Percentiles rank a stretch among this genome's conserved stretches.
phyloP scores from a whole-genome alignment of 2,113 vertebrate species.

The Brachypteracias leptosomus region DNA sequence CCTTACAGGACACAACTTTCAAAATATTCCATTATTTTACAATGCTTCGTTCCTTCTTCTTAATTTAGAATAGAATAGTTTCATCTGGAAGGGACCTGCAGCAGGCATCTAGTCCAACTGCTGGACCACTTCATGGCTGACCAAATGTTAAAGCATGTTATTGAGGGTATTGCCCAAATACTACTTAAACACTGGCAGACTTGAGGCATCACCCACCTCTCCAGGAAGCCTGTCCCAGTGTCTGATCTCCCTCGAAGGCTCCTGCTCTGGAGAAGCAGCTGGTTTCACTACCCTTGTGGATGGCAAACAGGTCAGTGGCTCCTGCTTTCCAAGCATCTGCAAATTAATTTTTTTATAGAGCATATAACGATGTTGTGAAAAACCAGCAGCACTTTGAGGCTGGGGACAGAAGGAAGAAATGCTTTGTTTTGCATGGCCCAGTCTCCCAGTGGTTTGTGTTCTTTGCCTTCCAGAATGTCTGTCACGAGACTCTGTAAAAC shows the following conservation, averaged over 20 bases:
- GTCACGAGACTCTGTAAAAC: neutral
- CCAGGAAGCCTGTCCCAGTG: neutral
- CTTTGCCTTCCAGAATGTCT: neutral
- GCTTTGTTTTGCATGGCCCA: neutral
- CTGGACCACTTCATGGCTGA: neutral
- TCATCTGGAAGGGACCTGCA: neutral
- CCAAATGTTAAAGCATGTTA: neutral
- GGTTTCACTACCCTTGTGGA: neutral
- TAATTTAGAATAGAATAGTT: no score
- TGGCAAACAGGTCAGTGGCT: neutral
- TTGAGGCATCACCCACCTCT: rapidly evolving
- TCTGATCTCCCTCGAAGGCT: neutral
- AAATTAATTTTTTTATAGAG: neutral
- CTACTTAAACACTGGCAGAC: rapidly evolving
- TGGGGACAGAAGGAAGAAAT: neutral
- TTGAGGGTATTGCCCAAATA: neutral
- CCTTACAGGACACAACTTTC: rapidly evolving
- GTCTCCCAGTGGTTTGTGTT: neutral
- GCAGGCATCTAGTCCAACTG: rapidly evolving
- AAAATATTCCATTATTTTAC: neutral
- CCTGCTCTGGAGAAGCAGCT: neutral
- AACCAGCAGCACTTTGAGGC: rapidly evolving
- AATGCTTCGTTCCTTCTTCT: neutral
- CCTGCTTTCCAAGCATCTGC: neutral
- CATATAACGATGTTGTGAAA: neutral